Conservation (phyloP, 2,888 invertebrate genomes). For the Polydrusus cervinus region DNA sequence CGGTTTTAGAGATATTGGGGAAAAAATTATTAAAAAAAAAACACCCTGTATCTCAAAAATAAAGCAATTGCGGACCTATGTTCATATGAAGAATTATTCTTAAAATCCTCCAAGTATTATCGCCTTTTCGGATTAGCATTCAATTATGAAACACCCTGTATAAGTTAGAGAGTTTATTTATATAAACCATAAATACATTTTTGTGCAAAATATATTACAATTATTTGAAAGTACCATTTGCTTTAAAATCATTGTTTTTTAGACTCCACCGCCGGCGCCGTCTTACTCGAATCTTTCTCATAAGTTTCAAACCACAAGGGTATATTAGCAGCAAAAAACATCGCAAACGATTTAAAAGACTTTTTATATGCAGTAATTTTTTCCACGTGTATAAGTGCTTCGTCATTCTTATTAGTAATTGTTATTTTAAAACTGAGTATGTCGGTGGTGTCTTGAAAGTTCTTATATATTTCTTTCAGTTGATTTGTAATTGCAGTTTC, state of each 20-base stretch:
- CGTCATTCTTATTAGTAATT: conserved; percentile 61
- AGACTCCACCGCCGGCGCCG: not conserved
- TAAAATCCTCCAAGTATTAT: too few species aligned
- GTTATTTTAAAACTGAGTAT: conserved; percentile 66
- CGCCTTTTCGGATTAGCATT: too few species aligned
- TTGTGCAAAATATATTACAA: not conserved
- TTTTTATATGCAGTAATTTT: conserved; percentile 62
- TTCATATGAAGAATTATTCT: too few species aligned
- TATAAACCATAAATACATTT: too few species aligned
- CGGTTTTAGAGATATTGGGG: too few species aligned
- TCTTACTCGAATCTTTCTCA: conserved; percentile 59
- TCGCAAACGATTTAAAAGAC: conserved; percentile 63
- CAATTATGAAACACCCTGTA: too few species aligned
- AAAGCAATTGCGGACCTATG: too few species aligned
- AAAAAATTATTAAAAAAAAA: too few species aligned
- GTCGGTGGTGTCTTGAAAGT: conserved; percentile 50
- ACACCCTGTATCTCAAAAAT: too few species aligned
- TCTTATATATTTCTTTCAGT: conserved; percentile 59
- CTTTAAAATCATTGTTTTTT: not conserved
- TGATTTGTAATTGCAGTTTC: conserved; percentile 68
- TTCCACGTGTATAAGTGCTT: conserved; percentile 61
- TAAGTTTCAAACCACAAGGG: conserved; percentile 62
- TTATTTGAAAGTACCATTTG: not conserved
- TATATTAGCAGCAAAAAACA: conserved; percentile 63
- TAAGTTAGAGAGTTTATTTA: too few species aligned